These are phyloP conservation scores for Cecidostiba fungosa DNA, from an alignment of 2,888 invertebrate genomes.

Conservation along the genomic window DNA sequence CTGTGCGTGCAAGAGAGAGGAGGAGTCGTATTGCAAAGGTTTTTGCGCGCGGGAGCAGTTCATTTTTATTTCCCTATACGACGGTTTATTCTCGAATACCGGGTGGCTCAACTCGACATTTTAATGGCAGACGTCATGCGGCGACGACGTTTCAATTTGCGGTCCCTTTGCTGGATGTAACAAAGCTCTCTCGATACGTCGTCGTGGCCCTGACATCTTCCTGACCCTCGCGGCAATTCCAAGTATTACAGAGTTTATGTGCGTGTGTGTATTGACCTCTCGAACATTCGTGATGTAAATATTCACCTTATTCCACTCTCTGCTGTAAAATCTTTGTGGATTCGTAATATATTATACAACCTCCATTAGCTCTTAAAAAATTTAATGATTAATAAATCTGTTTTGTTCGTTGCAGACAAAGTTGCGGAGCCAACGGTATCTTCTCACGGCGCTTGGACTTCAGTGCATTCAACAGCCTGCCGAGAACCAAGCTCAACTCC, in stretches of 20 bases:
- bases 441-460: constrained; percentile 96
- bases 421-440: constrained; percentile 94
- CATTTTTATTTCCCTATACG: constrained; percentile 31
- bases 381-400: not conserved
- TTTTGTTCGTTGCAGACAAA: constrained; percentile 84
- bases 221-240: constrained; percentile 40
- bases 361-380: not conserved
- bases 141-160: constrained; percentile 65
- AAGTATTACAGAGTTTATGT: not conserved
- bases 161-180: constrained; percentile 28
- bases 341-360: not conserved
- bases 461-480: constrained; percentile 96
- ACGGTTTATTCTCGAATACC: not conserved
- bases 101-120: constrained; percentile 56
- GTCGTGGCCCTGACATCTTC: constrained; percentile 32
- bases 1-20: not conserved
- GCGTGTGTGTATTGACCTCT: not conserved
- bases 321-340: not conserved
- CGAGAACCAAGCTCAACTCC: constrained; percentile 97
- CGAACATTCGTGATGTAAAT: not conserved
- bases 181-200: constrained; percentile 19
- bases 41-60: not conserved
- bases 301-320: not conserved
- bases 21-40: not conserved
- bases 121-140: constrained; percentile 65